phyloP scores from a whole-genome alignment of 1,140 invertebrate genomes.

The Diorhabda sublineata region DNA sequence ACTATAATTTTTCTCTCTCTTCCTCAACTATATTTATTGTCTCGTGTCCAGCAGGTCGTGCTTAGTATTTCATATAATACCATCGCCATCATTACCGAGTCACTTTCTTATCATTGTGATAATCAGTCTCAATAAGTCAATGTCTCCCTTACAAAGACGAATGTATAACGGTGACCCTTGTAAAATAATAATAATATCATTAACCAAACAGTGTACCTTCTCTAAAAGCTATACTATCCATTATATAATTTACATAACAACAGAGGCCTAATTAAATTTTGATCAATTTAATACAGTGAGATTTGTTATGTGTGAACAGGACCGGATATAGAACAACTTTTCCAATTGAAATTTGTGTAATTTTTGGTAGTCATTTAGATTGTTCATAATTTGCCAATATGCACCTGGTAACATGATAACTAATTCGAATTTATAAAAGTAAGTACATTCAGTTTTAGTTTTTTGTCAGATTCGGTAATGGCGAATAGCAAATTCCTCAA shows the following conservation, averaged over 20 bases:
- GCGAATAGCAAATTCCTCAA: too few relatives aligned
- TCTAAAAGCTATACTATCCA: constrained; percentile 12
- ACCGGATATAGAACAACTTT: not conserved
- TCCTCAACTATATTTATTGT: not conserved
- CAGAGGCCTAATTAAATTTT: constrained; percentile 19
- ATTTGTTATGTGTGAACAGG: constrained; percentile 12
- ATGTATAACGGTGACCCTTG: constrained; percentile 7
- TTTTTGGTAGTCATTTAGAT: too few relatives aligned
- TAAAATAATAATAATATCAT: constrained; percentile 14
- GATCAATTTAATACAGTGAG: constrained; percentile 12
- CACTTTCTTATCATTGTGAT: not conserved
- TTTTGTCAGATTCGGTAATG: too few relatives aligned
- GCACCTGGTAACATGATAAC: too few relatives aligned
- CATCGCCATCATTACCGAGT: constrained; percentile 1
- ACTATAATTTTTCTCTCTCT: too few relatives aligned
- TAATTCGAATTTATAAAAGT: too few relatives aligned
- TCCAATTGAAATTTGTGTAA: too few relatives aligned
- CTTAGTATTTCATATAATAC: not conserved
- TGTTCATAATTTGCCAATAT: too few relatives aligned
- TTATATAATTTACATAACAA: constrained; percentile 19
- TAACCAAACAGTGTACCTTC: constrained; percentile 10
- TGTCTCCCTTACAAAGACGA: not conserved
- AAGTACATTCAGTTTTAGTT: too few relatives aligned
- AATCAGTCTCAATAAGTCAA: constrained; percentile 6
- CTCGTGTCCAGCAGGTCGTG: not conserved